Conservation (phyloP, 1,140 invertebrate species). For the Leptopilina boulardi region DNA sequence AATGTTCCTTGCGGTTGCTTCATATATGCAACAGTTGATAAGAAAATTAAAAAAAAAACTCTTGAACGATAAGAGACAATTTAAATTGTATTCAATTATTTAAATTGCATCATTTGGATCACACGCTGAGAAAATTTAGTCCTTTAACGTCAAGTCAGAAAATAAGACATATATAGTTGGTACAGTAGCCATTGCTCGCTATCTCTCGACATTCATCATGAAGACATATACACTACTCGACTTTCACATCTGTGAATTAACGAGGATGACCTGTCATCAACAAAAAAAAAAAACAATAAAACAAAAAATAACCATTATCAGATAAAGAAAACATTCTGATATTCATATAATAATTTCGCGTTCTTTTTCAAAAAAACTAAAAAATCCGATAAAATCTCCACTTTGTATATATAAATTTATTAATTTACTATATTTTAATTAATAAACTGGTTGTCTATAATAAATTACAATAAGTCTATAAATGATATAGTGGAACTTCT, state of each 20-base stretch:
- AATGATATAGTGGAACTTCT: too few relatives aligned
- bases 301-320: constrained; percentile 41
- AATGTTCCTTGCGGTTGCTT: neutral
- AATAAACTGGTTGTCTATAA: constrained; percentile 1
- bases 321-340: constrained; percentile 18
- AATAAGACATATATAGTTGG: constrained; percentile 64
- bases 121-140: neutral
- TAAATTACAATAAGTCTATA: neutral
- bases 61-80: neutral
- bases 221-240: constrained; percentile 64
- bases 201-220: constrained; percentile 68
- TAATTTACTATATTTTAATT: neutral
- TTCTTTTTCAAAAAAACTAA: neutral
- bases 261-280: constrained; percentile 52
- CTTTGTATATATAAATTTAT: neutral
- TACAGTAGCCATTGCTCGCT: constrained; percentile 60
- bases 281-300: constrained; percentile 46
- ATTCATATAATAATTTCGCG: neutral
- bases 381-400: neutral
- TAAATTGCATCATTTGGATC: neutral
- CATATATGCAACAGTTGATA: neutral
- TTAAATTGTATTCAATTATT: neutral
- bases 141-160: constrained; percentile 56
- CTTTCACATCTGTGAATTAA: constrained; percentile 59
- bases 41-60: neutral